Base-by-base conservation (phyloP, 2,797 vertebrate genomes). In the Emys orbicularis region DNA sequence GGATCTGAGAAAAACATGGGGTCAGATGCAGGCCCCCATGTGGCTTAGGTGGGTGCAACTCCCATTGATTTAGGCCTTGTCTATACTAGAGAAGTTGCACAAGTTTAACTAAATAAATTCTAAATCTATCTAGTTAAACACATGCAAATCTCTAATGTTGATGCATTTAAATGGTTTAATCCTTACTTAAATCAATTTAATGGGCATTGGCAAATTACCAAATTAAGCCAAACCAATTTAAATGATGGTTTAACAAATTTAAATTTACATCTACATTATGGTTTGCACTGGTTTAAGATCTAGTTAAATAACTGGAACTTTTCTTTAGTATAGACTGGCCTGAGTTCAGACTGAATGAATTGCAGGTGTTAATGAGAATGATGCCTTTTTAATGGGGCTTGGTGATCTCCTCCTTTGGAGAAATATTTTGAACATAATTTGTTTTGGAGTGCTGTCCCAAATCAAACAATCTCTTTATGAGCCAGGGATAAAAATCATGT, bases 61-160 rank as follows among this genome's bases (percentile, higher is more conserved):
- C 15, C 31, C 59, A n/a, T 18, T n/a, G 31, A 65, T n/a, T 34
- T 65, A 83, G 89, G 44, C 12, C 74, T 59, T 54, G 59, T 29
- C 57, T 83, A 0, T 10, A 23, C 25, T 37, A n/a, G 84, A 85
- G 61, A 81, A 54, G 50, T 83, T 79, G n/a, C 9, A 18, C 31
- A 81, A 90, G 90, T 76, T 79, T 92, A 88, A 87, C 88, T 89
- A 90, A 94, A 84, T 10, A 23, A 72, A 37, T 82, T 85, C 56
- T 77, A 68, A 84, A 54, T 84, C 77, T 82, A 1, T 25, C 47
- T 88, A 95, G 87, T 86, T 77, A 94, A 95, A 93, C 65, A 83
- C 87, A 86, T 65, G 37, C 2, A 5, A 87, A 59, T 84, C 68
- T 59, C 84, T 93, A 80, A 84, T 57, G 72, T 56, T 90, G 92